These are phyloP conservation scores for Uropsilus gracilis DNA, from an alignment of 2,113 vertebrate species.

Conservation along the genomic window DNA sequence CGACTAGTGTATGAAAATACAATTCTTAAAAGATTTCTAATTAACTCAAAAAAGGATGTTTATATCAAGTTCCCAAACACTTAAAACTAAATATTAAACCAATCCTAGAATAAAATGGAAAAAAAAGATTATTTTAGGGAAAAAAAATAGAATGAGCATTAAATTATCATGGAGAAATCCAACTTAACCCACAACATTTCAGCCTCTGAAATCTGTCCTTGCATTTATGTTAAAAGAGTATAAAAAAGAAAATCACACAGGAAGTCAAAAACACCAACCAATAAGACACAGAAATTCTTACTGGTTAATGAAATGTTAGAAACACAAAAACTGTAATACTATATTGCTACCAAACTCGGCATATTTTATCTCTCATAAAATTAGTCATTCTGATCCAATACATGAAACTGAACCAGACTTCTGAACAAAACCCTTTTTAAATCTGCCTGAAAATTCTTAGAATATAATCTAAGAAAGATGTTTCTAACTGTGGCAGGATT, in stretches of 20 bases:
- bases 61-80: not conserved
- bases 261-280: not conserved
- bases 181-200: not conserved
- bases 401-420: slow-evolving; percentile 1
- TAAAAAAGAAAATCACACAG: not conserved
- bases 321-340: not conserved
- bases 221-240: not conserved
- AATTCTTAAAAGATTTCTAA: slow-evolving; percentile 44
- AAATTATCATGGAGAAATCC: not conserved
- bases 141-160: not conserved
- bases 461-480: slow-evolving; percentile 11
- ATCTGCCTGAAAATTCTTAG: slow-evolving; percentile 44
- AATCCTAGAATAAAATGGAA: not conserved
- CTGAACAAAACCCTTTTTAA: slow-evolving; percentile 33
- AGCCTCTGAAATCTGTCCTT: too few relatives aligned
- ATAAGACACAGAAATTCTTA: not conserved
- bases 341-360: not conserved
- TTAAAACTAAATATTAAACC: slow-evolving; percentile 25
- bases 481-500: not conserved
- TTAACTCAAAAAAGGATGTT: slow-evolving; percentile 19
- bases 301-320: not conserved
- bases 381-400: not conserved
- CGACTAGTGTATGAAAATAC: not conserved
- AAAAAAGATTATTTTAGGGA: not conserved
- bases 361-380: slow-evolving; percentile 2